A percentile compares a stretch with the other conserved stretches of the same genome.
Conservation (phyloP, 2,888 invertebrate species). For the Drosophila hamatofila region DNA sequence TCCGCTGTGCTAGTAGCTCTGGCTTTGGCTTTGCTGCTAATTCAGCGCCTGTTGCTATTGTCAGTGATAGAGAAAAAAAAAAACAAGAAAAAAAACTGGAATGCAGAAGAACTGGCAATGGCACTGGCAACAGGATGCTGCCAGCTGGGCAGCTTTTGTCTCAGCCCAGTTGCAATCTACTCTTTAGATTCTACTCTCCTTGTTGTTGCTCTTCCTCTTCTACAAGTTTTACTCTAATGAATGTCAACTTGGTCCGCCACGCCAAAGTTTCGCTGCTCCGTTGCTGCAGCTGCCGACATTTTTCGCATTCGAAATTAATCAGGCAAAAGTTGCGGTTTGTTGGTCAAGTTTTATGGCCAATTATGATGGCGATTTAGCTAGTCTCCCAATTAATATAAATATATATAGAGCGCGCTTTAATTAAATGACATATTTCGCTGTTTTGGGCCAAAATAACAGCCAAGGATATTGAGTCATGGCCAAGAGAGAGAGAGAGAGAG, state of each 20-base stretch:
- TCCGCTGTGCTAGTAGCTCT: slow-evolving; percentile 15
- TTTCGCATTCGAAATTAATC: slow-evolving; percentile 58
- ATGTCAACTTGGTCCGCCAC: slow-evolving; percentile 62
- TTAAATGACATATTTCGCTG: slow-evolving; percentile 35
- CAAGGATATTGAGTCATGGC: not conserved
- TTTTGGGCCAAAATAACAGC: slow-evolving; percentile 12
- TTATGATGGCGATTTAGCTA: slow-evolving; percentile 50
- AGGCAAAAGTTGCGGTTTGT: slow-evolving; percentile 45
- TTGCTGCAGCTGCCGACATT: slow-evolving; percentile 37
- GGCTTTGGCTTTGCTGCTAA: slow-evolving; percentile 59
- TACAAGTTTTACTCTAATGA: slow-evolving; percentile 66
- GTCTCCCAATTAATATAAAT: not conserved
- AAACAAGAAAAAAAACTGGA: not conserved
- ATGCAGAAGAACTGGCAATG: slow-evolving; percentile 27
- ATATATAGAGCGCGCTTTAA: slow-evolving; percentile 24
- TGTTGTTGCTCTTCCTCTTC: slow-evolving; percentile 14
- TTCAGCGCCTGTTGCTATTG: slow-evolving; percentile 77
- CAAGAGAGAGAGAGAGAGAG: too few species aligned
- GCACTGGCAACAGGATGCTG: slow-evolving; percentile 32
- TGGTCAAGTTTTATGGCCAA: slow-evolving; percentile 65
- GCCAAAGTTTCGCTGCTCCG: slow-evolving; percentile 43
- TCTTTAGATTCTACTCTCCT: slow-evolving; percentile 4
- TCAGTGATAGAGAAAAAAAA: slow-evolving; percentile 18
- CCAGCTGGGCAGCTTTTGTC: slow-evolving; percentile 47
- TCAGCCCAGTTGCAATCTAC: slow-evolving; percentile 44